A percentile compares a stretch with the other conserved stretches of the same genome.
Evolutionary conservation across 2,797 vertebrate species (phyloP).

Genomic region (Hafferia zeledoni): DNA sequence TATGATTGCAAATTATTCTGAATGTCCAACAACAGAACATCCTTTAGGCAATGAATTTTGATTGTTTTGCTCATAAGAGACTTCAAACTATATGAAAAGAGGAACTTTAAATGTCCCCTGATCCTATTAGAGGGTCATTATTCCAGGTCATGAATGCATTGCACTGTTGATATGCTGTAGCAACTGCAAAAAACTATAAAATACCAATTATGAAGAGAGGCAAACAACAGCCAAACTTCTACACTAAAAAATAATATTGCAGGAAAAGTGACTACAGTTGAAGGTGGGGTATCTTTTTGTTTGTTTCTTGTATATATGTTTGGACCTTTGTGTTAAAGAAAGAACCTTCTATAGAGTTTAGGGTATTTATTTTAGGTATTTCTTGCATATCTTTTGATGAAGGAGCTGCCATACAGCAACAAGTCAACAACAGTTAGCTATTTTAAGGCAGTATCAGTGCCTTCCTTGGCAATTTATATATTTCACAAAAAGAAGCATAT

Average conservation of each 20-base stretch:
- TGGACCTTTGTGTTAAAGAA: not conserved
- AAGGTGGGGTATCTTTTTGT: not conserved
- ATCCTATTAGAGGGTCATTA: conserved; percentile 65
- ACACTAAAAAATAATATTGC: not conserved
- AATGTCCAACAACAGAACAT: conserved; percentile 45
- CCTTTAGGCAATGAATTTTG: conserved; percentile 72
- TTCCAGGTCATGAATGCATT: conserved; percentile 48
- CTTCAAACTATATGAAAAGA: conserved; percentile 70
- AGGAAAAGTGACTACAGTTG: not conserved
- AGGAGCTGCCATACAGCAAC: not conserved
- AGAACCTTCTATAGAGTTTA: not conserved
- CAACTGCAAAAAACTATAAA: conserved; percentile 70
- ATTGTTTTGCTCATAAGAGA: conserved; percentile 73
- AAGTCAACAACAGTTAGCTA: not conserved
- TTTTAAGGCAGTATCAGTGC: not conserved
- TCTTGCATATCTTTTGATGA: not conserved
- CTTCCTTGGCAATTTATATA: not conserved
- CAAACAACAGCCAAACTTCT: conserved; percentile 15
- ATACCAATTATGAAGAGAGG: conserved; percentile 55
- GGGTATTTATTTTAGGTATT: not conserved
- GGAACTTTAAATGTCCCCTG: conserved; percentile 67
- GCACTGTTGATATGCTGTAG: conserved; percentile 29
- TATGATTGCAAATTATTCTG: conserved; percentile 49
- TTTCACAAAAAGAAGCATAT: not conserved
- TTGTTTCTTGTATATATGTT: not conserved